Evolutionary conservation across 2,797 vertebrate genomes (phyloP).

Genomic region (Staurois parvus): DNA sequence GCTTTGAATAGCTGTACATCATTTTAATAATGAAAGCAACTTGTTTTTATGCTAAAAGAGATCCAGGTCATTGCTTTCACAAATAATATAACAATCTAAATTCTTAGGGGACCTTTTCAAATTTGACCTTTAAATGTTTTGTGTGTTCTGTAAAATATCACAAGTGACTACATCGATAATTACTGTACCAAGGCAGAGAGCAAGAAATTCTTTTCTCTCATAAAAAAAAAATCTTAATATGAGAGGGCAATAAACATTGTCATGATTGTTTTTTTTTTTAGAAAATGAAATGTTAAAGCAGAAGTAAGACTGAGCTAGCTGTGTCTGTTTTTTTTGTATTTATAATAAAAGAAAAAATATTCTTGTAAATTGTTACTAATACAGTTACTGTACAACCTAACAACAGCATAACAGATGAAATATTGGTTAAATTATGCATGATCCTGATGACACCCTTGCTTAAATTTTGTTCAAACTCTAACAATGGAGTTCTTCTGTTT

Average conservation of each 20-base stretch:
- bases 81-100: conserved; percentile 26
- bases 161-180: conserved; percentile 3
- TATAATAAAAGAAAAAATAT: no score
- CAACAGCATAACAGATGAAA: no score
- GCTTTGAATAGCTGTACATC: background rate
- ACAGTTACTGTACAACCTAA: no score
- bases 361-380: no score
- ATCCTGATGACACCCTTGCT: no score
- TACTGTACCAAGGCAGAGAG: background rate
- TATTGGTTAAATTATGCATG: no score
- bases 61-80: conserved; percentile 9
- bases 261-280: background rate
- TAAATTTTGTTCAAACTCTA: no score
- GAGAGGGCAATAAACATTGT: background rate
- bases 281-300: no score
- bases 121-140: conserved; percentile 39
- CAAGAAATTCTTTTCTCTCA: background rate
- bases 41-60: background rate
- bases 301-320: no score
- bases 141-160: conserved; percentile 35
- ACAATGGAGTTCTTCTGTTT: no score
- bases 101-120: conserved; percentile 19
- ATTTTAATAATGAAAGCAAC: background rate
- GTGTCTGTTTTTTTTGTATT: no score
- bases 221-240: background rate